A percentile compares a stretch with the other conserved stretches of the same genome.
These are phyloP conservation scores for Marisa cornuarietis DNA, from an alignment of 1,140 invertebrate genomes.

Conservation along the genomic window DNA sequence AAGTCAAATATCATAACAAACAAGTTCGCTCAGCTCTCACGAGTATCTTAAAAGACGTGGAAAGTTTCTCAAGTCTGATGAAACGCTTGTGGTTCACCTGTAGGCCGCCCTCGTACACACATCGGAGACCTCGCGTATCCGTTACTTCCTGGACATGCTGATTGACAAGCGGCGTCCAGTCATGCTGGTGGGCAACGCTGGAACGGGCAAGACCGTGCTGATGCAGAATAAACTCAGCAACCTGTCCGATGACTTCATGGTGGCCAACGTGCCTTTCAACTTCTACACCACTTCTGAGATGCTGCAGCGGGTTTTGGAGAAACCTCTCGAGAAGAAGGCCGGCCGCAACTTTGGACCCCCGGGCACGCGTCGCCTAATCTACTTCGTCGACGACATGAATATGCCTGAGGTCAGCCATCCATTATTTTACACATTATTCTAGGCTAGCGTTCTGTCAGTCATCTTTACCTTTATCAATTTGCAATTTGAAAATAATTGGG, in stretches of 20 bases:
- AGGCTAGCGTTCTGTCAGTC: no score
- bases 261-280: constrained; percentile 94
- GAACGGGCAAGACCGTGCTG: constrained; percentile 64
- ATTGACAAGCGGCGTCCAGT: constrained; percentile 89
- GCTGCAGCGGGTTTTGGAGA: constrained; percentile 93
- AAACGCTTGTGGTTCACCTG: neutral
- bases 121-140: constrained; percentile 88
- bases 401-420: constrained; percentile 85
- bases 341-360: constrained; percentile 95
- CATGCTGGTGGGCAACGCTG: constrained; percentile 92
- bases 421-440: neutral
- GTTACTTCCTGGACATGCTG: constrained; percentile 89
- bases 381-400: constrained; percentile 98
- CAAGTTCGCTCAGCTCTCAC: no score
- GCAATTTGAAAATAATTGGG: no score
- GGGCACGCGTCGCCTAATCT: constrained; percentile 92
- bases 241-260: constrained; percentile 86
- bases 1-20: no score
- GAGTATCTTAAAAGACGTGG: no score
- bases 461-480: no score
- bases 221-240: constrained; percentile 85
- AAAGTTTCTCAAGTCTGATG: no score
- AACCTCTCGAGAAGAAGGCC: constrained; percentile 96
- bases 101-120: constrained; percentile 92
- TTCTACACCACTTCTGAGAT: constrained; percentile 97